These are phyloP conservation scores for Odontomachus brunneus DNA, from an alignment of 1,140 invertebrate genomes.

Conservation along the genomic window DNA sequence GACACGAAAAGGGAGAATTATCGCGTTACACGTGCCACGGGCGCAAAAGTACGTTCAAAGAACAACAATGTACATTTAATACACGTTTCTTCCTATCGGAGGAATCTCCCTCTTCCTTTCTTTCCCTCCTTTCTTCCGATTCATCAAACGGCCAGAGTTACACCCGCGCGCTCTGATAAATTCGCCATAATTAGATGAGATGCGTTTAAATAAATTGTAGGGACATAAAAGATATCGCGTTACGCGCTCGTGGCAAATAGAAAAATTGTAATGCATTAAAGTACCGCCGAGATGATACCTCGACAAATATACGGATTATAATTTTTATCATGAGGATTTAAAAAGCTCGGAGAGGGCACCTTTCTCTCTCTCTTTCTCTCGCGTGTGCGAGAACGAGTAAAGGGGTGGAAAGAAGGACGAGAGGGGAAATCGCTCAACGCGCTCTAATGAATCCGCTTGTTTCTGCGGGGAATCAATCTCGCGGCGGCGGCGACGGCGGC, in stretches of 20 bases:
- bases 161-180: conserved; percentile 4
- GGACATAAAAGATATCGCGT: not conserved
- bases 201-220: conserved; percentile 36
- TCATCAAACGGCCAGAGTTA: not conserved
- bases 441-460: conserved; percentile 50
- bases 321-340: conserved; percentile 15
- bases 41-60: conserved; percentile 2
- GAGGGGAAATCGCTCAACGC: conserved; percentile 47
- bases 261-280: conserved; percentile 9
- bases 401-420: not conserved
- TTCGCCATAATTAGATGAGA: conserved; percentile 28
- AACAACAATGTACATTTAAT: not conserved
- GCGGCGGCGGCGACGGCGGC: too few species aligned
- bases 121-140: not conserved
- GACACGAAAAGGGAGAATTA: not conserved
- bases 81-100: too few species aligned
- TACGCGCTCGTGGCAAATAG: not conserved
- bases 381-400: not conserved
- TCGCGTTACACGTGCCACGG: not conserved
- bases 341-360: conserved; percentile 6
- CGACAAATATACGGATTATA: conserved; percentile 28
- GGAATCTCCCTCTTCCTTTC: too few species aligned
- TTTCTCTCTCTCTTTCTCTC: not conserved
- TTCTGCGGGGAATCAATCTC: conserved; percentile 70
- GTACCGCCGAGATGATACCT: not conserved